Evolutionary conservation across 2,797 vertebrate species (phyloP).

Genomic region (Cynopterus sphinx): DNA sequence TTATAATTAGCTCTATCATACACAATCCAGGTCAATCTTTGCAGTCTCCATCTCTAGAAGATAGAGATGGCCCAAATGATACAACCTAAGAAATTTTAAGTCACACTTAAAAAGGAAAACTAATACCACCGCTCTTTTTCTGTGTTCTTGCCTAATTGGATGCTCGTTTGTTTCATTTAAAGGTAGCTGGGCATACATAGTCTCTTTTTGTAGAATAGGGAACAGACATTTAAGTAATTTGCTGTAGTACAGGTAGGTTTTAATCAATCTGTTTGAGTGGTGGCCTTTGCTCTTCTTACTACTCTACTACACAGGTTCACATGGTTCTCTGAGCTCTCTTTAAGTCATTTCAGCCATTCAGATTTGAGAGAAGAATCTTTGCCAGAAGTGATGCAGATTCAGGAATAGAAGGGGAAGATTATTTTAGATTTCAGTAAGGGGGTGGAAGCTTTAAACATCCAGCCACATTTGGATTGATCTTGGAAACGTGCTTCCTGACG

Average conservation of each 20-base stretch:
- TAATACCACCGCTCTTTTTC: not conserved
- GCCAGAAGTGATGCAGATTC: not conserved
- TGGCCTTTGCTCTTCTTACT: not conserved
- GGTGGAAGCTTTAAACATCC: not conserved
- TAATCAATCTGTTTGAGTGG: not conserved
- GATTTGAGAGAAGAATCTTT: constrained; percentile 10
- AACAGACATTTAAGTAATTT: not conserved
- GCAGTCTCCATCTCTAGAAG: not conserved
- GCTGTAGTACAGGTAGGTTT: not conserved
- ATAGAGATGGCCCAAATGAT: not conserved
- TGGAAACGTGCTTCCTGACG: not conserved
- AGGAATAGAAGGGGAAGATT: constrained; percentile 19
- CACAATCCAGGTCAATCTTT: not conserved
- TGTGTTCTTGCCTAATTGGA: not conserved
- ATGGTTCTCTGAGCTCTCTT: not conserved
- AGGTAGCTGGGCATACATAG: not conserved
- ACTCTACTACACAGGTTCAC: not conserved
- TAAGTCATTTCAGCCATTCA: not conserved
- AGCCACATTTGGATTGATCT: not conserved
- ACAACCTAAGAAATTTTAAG: not conserved
- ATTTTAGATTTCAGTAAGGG: constrained; percentile 33
- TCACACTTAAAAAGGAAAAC: not conserved
- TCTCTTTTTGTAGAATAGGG: not conserved
- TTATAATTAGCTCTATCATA: not conserved
- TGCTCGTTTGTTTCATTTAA: not conserved